Conservation (phyloP, 1,140 invertebrate species). For the Odontomachus brunneus region DNA sequence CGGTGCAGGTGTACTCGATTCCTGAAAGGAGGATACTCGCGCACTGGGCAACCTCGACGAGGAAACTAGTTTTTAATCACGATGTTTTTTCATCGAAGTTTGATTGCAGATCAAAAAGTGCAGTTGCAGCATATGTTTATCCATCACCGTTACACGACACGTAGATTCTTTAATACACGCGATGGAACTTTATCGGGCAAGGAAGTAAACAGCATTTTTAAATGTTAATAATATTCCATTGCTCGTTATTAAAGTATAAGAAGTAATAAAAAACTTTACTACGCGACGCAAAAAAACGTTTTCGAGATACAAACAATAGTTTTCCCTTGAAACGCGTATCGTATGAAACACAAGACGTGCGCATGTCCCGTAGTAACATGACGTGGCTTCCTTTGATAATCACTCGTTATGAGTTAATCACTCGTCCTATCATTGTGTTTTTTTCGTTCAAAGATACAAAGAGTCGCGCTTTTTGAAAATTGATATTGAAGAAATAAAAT, state of each 20-base stretch:
- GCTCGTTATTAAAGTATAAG: not conserved
- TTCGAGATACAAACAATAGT: not conserved
- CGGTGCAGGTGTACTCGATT: not conserved
- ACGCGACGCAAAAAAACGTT: too few species aligned
- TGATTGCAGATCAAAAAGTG: not conserved
- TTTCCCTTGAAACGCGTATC: not conserved
- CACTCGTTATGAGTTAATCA: not conserved
- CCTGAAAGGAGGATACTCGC: not conserved
- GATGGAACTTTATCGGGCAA: not conserved
- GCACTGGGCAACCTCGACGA: not conserved
- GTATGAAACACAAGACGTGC: too few species aligned
- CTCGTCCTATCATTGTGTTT: too few species aligned
- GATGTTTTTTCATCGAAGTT: not conserved
- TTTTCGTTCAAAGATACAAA: not conserved
- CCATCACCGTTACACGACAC: not conserved
- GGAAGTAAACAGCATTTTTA: not conserved
- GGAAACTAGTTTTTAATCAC: constrained; percentile 10
- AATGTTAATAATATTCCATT: not conserved
- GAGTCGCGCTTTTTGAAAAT: not conserved
- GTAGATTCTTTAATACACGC: not conserved
- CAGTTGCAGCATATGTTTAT: not conserved
- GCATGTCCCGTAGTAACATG: not conserved
- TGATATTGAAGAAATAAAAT: too few species aligned
- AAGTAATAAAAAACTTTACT: not conserved
- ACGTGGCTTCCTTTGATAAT: not conserved